Evolutionary conservation across 1,140 invertebrate species (phyloP), one percentile per base, ranked within the genome.

Genomic region (Camponotus pennsylvanicus): DNA sequence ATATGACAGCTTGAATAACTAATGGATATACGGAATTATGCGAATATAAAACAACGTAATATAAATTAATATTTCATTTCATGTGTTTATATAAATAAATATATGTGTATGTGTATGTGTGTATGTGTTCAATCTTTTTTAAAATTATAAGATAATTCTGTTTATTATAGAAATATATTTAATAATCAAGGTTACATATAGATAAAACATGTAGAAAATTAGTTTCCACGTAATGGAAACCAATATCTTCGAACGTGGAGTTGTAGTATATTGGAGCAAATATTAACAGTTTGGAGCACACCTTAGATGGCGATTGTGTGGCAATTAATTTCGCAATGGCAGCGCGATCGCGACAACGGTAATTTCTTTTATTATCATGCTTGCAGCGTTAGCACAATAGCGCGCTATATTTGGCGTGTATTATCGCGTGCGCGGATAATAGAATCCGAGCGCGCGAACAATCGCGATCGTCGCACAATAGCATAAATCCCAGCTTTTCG

Each of bases 391-490:
- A 61, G 55, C 79, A 75, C 79, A 83, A 83, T 83, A 37, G 55
- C 70, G 27, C 69, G 55, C 55, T 83, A 73, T 73, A 82, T 82
- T 73, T 21, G 67, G 79, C 40, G 67, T 67, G 67, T 75, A 83
- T 83, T 83, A 78, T 85, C 85, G 85, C 64, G 66, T 67, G 69
- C 69, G 69, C 59, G 67, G 45, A 87, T 89, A 90, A 70, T 37
- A 77, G 57, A 85, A 79, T 78, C 63, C 42, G 13, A 52, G 49
- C 13, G 70, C 70, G 59, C n/a, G 34, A 86, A 86, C 77, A 85
- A 69, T 55, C 59, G 59, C 9, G 55, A 61, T 32, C 21, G 49
- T 15, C 57, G 77, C 69, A 89, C 67, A 79, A 63, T 84, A 77
- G 49, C 76, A 78, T 73, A 80, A 85, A 83, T 80, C 64, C 70